These are phyloP conservation scores for Morone saxatilis DNA, from an alignment of 2,113 vertebrate species.

Conservation along the genomic window DNA sequence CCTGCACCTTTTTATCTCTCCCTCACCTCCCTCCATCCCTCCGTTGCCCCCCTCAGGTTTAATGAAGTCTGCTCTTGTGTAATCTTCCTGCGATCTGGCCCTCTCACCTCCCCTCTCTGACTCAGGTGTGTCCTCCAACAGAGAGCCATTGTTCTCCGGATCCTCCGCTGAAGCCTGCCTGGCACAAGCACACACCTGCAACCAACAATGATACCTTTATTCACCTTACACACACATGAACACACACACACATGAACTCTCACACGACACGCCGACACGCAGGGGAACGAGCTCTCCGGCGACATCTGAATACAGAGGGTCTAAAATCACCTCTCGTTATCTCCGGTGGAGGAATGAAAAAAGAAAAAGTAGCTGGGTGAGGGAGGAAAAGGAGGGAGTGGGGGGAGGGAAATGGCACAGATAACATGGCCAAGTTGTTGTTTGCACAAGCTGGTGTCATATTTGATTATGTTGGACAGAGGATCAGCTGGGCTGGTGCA, in stretches of 20 bases:
- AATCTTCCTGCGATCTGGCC: slow-evolving; percentile 76
- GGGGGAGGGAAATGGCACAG: slow-evolving; percentile 25
- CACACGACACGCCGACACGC: slow-evolving; percentile 25
- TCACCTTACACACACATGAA: slow-evolving; percentile 46
- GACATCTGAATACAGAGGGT: slow-evolving; percentile 35
- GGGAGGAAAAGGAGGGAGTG: slow-evolving; percentile 1
- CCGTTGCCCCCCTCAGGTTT: slow-evolving; percentile 56
- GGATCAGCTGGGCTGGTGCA: slow-evolving; percentile 47
- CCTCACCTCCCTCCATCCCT: background rate
- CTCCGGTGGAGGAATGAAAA: slow-evolving; percentile 41
- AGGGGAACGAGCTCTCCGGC: slow-evolving; percentile 32
- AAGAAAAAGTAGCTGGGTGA: background rate
- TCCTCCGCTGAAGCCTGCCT: slow-evolving; percentile 73
- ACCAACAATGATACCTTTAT: slow-evolving; percentile 81
- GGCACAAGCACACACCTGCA: slow-evolving; percentile 83
- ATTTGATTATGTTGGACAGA: slow-evolving; percentile 62
- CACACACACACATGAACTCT: slow-evolving; percentile 8
- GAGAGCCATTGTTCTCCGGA: slow-evolving; percentile 78
- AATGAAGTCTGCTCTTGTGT: slow-evolving; percentile 81
- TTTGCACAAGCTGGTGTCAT: slow-evolving; percentile 73
- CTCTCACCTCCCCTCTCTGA: slow-evolving; percentile 79
- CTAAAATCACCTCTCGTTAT: slow-evolving; percentile 69
- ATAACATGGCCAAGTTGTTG: slow-evolving; percentile 61
- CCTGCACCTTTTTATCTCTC: slow-evolving; percentile 44
- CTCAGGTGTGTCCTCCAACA: slow-evolving; percentile 82